Evolutionary conservation across 1,140 invertebrate species (phyloP), one percentile per base, ranked within the genome.

Genomic region (Diplogasteroides magnus): DNA sequence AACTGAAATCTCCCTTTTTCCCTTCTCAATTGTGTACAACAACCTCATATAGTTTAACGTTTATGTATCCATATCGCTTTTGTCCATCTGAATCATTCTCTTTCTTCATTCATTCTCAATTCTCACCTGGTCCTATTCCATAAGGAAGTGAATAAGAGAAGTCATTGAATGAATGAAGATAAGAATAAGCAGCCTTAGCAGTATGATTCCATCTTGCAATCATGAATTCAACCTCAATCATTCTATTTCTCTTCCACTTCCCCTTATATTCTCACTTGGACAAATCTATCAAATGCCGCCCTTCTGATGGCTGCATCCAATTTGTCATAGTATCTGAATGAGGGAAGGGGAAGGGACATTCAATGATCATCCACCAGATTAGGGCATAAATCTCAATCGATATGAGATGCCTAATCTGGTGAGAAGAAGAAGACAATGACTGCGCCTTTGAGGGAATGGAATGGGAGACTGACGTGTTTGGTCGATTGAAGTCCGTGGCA

Each of bases 191-290:
- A 6, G 27, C 28, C 2, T 27, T 1, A 14, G 67, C 31, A 2
- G 70, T 72, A 61, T 72, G 70, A 26, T 56, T n/a, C 70, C 70
- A 72, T 15, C 56, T 57, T 1, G 70, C 67, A 13, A 73, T 15
- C 62, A 74, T 72, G 69, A 57, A 68, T 98, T 76, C 95, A 98
- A 98, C 85, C 87, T 89, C 14, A 91, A 90, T 84, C 94, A 95
- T 0, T 86, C 95, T 76, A 89, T 98, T 0, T 98, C n/a, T n/a
- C n/a, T 98, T 31, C 19, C n/a, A 31, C 3, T 27, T 62, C 25
- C 61, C 23, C 23, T 25, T 28, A 29, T 2, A 62, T 32, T 28
- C 28, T 32, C n/a, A 31, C 61, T 25, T 64, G 56, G 26, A 69
- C 67, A 13, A 48, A 25, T 65, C 68, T 25, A 37, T 73, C 67